Base-by-base conservation (phyloP, 2,113 vertebrate species). In the Nerophis ophidion region DNA sequence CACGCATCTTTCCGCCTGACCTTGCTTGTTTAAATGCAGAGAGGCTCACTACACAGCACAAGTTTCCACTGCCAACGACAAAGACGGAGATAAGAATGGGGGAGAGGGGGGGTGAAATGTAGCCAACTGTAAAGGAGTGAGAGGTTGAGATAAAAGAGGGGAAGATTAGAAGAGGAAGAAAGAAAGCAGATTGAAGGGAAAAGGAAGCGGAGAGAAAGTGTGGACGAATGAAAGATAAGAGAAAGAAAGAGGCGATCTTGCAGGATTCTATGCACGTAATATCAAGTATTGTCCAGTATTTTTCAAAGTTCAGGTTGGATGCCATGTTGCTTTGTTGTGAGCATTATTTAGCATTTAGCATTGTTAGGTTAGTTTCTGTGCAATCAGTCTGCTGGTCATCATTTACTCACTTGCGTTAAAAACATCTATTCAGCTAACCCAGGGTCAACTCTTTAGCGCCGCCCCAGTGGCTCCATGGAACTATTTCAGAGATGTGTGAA, bases 61-160 rank as follows among this genome's bases (percentile, higher is more conserved):
- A 69, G 71, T 83, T 87, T 82, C 77, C 82, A 79, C 71, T 80
- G 75, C 16, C 65, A 81, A 74, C 75, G 52, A 69, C 62, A 60
- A 67, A 77, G 79, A 86, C 79, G 75, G 66, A 78, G 84, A 87
- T 85, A 83, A 86, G 72, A 72, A 71, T 63, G 68, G 66, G 74
- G 69, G 16, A 36, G 48, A 2, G 10, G 9, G 38, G 5, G 40
- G 59, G 66, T 66, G 68, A 76, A 75, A 81, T 68, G 82, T 68
- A 72, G 77, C 72, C 65, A 49, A 71, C 66, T 76, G 71, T 76
- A 71, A 79, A 80, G 61, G 66, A 76, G 70, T 51, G 49, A 75
- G 52, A 80, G 82, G 82, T 77, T 57, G 63, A 76, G 76, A 83
- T 87, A 66, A 86, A 82, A 72, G 79, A 72, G 50, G 53, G 34